Conservation (phyloP, 2,113 vertebrate species). For the Pelobates fuscus region DNA sequence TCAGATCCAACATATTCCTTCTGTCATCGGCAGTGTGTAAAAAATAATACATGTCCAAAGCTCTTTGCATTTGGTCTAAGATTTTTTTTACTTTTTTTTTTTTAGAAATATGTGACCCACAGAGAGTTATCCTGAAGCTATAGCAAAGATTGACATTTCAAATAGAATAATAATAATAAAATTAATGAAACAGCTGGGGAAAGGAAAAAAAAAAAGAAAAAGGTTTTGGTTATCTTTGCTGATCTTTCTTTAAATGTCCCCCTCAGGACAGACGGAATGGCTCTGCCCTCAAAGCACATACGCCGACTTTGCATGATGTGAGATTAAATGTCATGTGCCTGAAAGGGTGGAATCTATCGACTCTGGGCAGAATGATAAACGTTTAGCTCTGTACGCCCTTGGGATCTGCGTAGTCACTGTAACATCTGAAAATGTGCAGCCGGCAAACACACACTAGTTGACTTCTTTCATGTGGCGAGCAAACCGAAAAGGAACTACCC, state of each 20-base stretch:
- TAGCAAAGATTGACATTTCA: background rate
- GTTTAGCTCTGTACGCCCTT: background rate
- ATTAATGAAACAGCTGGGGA: background rate
- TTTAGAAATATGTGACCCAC: background rate
- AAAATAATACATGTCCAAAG: no score
- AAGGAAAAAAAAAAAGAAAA: no score
- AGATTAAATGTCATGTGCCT: background rate
- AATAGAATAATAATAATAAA: background rate
- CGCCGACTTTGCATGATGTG: background rate
- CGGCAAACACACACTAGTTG: no score
- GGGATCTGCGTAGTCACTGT: background rate
- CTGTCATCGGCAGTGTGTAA: no score
- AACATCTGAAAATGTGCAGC: no score
- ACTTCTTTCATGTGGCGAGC: background rate
- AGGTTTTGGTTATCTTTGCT: no score
- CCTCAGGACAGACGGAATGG: background rate
- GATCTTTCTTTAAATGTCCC: background rate
- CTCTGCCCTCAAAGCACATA: background rate
- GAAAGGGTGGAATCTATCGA: background rate
- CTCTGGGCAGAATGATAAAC: background rate
- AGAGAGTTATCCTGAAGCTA: background rate
- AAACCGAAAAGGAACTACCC: background rate
- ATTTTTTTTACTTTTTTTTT: no score
- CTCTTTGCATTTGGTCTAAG: no score
- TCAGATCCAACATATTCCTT: no score